Base-by-base conservation (phyloP, 1,140 invertebrate genomes). In the Lepidotrigona ventralis region DNA sequence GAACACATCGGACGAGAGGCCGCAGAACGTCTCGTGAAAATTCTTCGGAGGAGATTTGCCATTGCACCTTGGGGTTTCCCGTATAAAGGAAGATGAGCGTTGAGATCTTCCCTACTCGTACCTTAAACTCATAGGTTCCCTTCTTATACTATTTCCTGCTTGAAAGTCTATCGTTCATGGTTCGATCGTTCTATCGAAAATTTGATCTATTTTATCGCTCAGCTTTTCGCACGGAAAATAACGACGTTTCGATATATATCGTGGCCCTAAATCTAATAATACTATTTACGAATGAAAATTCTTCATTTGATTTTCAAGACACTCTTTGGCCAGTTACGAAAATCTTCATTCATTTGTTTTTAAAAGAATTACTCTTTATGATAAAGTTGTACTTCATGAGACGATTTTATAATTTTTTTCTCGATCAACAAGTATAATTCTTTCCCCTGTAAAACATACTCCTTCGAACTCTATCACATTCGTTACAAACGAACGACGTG, bases 11-110 rank as follows among this genome's bases (percentile, higher is more conserved):
- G 70, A 81, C 33, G 74, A 79, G 77, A 79, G 51, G 39, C 70
- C n/a, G 69, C 70, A 81, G 81, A 77, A 83, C 80, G 77, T 84
- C 82, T 87, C 74, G 88, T 87, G 86, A 89, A 91, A 90, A 89
- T 79, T 91, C 87, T 89, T 84, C 73, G 51, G 9, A 60, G 15
- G 46, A 88, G 84, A 88, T 88, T 88, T 86, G 82, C 78, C 83
- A 88, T 69, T 71, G 84, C 74, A 87, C 81, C 88, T 90, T 89
- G 86, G 83, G 56, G 71, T 85, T 84, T 85, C 53, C 68, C 74
- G 39, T 68, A 46, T 64, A 66, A 86, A 83, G 26, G 23, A 60
- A 3, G 80, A 72, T 64, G n/a, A 26, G 15, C 73, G n/a, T 69
- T 73, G 0, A 33, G 58, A 66, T 75, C 17, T 66, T 60, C 21